A percentile compares a stretch with the other conserved stretches of the same genome.
Conservation (phyloP, 2,113 vertebrate genomes). For the Colinus virginianus region DNA sequence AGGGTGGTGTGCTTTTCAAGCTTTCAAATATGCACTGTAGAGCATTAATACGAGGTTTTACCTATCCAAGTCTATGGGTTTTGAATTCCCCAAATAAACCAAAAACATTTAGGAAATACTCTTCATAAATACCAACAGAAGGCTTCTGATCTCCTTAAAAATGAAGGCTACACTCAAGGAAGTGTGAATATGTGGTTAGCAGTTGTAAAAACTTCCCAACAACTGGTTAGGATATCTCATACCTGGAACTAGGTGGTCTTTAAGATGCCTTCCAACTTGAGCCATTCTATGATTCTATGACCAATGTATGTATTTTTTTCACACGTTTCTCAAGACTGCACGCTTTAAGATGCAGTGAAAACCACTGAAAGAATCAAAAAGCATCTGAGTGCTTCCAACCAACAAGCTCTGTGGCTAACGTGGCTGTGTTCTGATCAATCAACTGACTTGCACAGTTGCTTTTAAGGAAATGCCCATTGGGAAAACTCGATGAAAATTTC, state of each 20-base stretch:
- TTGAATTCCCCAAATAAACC: not conserved
- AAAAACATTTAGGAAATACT: not conserved
- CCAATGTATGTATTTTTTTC: not conserved
- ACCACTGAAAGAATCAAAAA: not conserved
- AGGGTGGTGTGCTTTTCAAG: constrained; percentile 15
- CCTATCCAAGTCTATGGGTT: not conserved
- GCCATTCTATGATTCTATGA: not conserved
- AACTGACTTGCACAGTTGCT: not conserved
- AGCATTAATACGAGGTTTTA: constrained; percentile 21
- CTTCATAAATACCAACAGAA: not conserved
- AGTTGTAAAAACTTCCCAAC: not conserved
- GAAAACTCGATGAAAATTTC: not conserved
- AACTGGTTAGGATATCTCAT: not conserved
- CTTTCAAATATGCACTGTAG: not conserved
- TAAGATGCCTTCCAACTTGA: too few species aligned
- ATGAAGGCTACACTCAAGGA: not conserved
- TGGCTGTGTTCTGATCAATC: not conserved
- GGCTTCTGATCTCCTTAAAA: not conserved
- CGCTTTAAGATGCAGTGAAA: not conserved
- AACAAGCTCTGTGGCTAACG: not conserved
- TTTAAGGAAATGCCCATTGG: not conserved
- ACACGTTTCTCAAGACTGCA: not conserved
- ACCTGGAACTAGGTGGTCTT: too few species aligned
- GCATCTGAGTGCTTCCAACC: not conserved
- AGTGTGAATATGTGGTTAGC: not conserved